These are phyloP conservation scores for Mylabris sibirica DNA, from an alignment of 2,888 invertebrate genomes.

Conservation along the genomic window DNA sequence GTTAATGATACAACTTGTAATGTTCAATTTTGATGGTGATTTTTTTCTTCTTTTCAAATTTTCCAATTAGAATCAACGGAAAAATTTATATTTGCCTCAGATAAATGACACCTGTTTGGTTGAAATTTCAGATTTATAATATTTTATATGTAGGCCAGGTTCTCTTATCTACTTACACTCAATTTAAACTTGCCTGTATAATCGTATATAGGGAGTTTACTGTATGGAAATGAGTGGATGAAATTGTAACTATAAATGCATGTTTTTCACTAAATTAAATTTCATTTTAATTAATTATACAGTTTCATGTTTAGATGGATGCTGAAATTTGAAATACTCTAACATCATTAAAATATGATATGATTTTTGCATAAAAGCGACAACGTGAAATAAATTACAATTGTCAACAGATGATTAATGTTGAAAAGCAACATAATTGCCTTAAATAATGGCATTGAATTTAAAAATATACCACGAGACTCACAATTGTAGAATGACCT, in stretches of 20 bases:
- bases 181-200: background rate
- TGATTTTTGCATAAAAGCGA: background rate
- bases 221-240: background rate
- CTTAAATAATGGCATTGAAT: too few species aligned
- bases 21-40: too few species aligned
- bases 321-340: background rate
- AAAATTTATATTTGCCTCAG: background rate
- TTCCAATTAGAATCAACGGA: too few species aligned
- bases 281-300: constrained; percentile 4
- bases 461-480: too few species aligned
- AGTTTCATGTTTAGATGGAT: background rate
- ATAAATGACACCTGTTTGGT: background rate
- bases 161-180: background rate
- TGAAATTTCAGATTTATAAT: background rate
- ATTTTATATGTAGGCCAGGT: background rate
- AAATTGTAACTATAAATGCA: background rate
- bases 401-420: background rate
- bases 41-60: too few species aligned
- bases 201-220: background rate
- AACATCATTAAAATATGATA: background rate
- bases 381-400: background rate
- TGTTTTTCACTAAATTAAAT: background rate
- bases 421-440: background rate
- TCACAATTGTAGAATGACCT: too few species aligned
- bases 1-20: too few species aligned